These are phyloP conservation scores for Drosophila trichaetosa DNA, from an alignment of 2,888 invertebrate genomes.

Conservation along the genomic window DNA sequence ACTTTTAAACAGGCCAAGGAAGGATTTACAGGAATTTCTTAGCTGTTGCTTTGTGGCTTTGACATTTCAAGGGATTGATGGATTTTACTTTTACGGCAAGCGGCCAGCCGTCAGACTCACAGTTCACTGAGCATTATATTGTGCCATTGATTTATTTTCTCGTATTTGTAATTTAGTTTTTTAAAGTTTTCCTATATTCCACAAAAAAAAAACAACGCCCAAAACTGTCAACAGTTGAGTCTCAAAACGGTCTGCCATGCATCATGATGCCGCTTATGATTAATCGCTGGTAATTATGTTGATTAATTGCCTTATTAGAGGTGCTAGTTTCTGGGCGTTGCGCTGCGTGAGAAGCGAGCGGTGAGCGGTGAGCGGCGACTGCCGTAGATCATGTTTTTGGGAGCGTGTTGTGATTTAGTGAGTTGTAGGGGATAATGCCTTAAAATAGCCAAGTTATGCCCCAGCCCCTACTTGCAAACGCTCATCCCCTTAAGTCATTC, in stretches of 20 bases:
- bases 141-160: conserved; percentile 68
- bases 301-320: conserved; percentile 81
- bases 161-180: conserved; percentile 64
- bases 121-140: conserved; percentile 63
- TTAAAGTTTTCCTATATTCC: conserved; percentile 33
- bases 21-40: conserved; percentile 68
- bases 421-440: conserved; percentile 18
- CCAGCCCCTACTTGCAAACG: neutral
- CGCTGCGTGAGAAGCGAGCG: conserved; percentile 51
- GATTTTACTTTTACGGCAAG: conserved; percentile 45
- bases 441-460: conserved; percentile 48
- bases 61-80: conserved; percentile 70
- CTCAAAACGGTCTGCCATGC: conserved; percentile 32
- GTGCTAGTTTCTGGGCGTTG: conserved; percentile 40
- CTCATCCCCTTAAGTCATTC: conserved; percentile 34
- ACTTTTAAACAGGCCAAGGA: conserved; percentile 66
- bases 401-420: conserved; percentile 59
- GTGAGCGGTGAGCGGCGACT: conserved; percentile 31
- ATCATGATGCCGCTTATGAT: conserved; percentile 66
- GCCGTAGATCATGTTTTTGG: conserved; percentile 61
- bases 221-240: conserved; percentile 69
- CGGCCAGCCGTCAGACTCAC: conserved; percentile 33
- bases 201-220: conserved; percentile 35
- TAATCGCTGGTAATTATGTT: conserved; percentile 80
- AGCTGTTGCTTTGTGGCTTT: conserved; percentile 71